Evolutionary conservation across 2,888 invertebrate genomes (phyloP).

Genomic region (Euproctis similis): DNA sequence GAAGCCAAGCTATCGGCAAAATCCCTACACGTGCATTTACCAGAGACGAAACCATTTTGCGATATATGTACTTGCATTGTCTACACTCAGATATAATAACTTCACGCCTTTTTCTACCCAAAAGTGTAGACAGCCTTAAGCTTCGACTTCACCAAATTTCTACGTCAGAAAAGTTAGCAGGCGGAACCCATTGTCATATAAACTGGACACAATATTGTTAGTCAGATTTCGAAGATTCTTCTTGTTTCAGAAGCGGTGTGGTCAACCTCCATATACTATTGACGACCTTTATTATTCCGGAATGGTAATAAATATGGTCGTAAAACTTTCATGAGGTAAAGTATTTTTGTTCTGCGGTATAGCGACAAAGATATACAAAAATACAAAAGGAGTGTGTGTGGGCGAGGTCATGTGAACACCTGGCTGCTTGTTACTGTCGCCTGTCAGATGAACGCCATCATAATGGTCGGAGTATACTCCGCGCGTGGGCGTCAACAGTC

Average conservation of each 20-base stretch:
- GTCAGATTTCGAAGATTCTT: too few species aligned
- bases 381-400: slow-evolving; percentile 57
- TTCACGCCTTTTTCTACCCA: too few species aligned
- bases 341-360: slow-evolving; percentile 62
- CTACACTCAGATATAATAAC: too few species aligned
- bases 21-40: slow-evolving; percentile 63
- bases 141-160: too few species aligned
- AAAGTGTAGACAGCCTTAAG: too few species aligned
- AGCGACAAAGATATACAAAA: slow-evolving; percentile 52
- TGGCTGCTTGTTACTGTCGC: slow-evolving; percentile 69
- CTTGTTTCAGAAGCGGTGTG: too few species aligned
- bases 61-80: slow-evolving; percentile 60
- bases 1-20: slow-evolving; percentile 67
- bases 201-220: too few species aligned
- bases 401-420: slow-evolving; percentile 69
- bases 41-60: slow-evolving; percentile 61
- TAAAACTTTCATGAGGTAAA: slow-evolving; percentile 74
- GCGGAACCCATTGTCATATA: too few species aligned
- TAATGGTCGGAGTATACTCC: too few species aligned
- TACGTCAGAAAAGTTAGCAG: too few species aligned
- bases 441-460: slow-evolving; percentile 37
- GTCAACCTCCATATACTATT: too few species aligned
- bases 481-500: slow-evolving; percentile 17
- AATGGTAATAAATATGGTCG: slow-evolving; percentile 68
- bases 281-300: slow-evolving; percentile 65